These are phyloP conservation scores for Oedothorax gibbosus DNA, from an alignment of 1,140 invertebrate species.

Conservation along the genomic window DNA sequence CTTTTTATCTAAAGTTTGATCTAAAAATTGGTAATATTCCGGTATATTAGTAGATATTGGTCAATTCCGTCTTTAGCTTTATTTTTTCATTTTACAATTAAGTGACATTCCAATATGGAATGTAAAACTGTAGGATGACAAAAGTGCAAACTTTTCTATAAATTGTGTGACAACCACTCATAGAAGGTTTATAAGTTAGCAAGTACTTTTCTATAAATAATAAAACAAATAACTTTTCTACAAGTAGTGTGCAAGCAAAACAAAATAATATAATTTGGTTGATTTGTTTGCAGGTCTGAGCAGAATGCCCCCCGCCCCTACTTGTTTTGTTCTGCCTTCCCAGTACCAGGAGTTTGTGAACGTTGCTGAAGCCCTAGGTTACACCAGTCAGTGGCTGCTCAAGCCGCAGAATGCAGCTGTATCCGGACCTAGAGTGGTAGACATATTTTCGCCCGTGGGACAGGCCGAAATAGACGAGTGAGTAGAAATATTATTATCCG, in stretches of 20 bases:
- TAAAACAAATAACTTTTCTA: no score
- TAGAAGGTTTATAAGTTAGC: no score
- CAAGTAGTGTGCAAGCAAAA: not conserved
- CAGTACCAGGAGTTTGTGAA: constrained; percentile 65
- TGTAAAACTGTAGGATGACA: no score
- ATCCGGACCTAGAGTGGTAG: constrained; percentile 40
- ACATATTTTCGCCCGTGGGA: constrained; percentile 58
- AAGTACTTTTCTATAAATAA: no score
- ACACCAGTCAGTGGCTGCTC: constrained; percentile 64
- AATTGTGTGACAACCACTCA: no score
- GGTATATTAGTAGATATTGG: no score
- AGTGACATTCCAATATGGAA: no score
- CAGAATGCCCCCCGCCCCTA: constrained; percentile 41
- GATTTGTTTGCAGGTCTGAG: constrained; percentile 3
- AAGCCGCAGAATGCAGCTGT: constrained; percentile 58
- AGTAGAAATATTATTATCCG: not conserved
- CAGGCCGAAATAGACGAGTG: constrained; percentile 56
- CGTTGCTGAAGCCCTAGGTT: constrained; percentile 63
- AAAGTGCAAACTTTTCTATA: no score
- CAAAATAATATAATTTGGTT: not conserved
- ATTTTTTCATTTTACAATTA: no score
- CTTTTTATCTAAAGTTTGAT: no score
- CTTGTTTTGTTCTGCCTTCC: constrained; percentile 64
- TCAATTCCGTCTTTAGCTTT: no score
- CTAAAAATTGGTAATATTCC: no score